Conservation (phyloP, 2,113 vertebrate species). For the Aphelocoma coerulescens region DNA sequence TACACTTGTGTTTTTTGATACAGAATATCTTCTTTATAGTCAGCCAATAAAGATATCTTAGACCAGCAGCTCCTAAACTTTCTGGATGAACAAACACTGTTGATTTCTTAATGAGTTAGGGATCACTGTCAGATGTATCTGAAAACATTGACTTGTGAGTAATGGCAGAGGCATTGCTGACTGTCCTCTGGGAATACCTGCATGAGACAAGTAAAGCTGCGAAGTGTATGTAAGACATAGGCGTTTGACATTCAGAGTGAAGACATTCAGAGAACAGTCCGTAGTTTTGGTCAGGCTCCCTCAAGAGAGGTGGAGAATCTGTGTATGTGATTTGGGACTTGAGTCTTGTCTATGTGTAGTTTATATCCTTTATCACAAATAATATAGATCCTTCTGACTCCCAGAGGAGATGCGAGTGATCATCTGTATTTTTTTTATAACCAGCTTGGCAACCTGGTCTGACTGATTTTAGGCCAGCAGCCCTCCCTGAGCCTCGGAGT, state of each 20-base stretch:
- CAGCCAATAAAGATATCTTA: neutral
- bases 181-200: neutral
- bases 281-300: neutral
- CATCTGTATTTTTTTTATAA: neutral
- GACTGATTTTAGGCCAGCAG: neutral
- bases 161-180: neutral
- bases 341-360: neutral
- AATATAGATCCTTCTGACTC: neutral
- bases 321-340: neutral
- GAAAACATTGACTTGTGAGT: neutral
- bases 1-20: neutral
- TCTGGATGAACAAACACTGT: neutral
- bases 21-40: neutral
- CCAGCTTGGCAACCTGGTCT: neutral
- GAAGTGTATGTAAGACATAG: neutral
- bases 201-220: neutral
- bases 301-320: neutral
- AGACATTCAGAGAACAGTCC: neutral
- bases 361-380: neutral
- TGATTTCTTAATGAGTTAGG: neutral
- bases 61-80: neutral
- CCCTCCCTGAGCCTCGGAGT: neutral
- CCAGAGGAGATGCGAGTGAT: neutral
- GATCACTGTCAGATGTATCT: neutral
- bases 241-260: neutral